Base-by-base conservation (phyloP, 2,113 vertebrate species). In the Hepsetus odoe region DNA sequence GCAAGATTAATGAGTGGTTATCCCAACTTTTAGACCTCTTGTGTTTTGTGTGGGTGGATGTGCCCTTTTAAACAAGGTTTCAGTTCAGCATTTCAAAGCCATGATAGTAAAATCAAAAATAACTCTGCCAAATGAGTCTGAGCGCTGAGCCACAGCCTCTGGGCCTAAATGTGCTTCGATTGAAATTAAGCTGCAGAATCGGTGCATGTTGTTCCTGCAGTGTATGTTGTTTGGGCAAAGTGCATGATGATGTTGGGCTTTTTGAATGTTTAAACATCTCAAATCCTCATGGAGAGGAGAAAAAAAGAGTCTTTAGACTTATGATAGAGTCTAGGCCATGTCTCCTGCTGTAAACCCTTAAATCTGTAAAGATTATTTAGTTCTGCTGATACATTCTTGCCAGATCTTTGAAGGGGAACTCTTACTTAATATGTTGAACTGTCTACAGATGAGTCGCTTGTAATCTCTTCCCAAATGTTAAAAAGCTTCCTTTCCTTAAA, bases 71-170 rank as follows among this genome's bases (percentile, higher is more conserved):
- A 35, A 55, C 10, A 7, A 55, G 76, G 32, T 24, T 55, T 70
- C 38, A 69, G 42, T n/a, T 38, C 42, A 61, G 28, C 28, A 46
- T 64, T 58, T 14, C n/a, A 24, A 46, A 51, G 22, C 56, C 35
- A 30, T 26, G 51, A 62, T 44, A 56, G 28, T 71, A 59, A 61
- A 75, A 42, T 58, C 51, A 64, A 82, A 82, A 77, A 80, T 58
- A 32, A 69, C 40, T 24, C 0, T 4, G 28, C 13, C 33, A 59
- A 70, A 44, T 51, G 35, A 69, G 68, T 55, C 33, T 49, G 55
- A 38, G 35, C 9, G 35, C 35, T 38, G 35, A 9, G 20, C 8
- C 40, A 49, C 44, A 26, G 69, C 18, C 13, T 69, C 44, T 8
- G 12, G 66, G 28, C n/a, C 32, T 32, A 69, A 72, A 68, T 59